phyloP scores from a whole-genome alignment of 2,797 vertebrate species.

The Sylvilagus floridanus region DNA sequence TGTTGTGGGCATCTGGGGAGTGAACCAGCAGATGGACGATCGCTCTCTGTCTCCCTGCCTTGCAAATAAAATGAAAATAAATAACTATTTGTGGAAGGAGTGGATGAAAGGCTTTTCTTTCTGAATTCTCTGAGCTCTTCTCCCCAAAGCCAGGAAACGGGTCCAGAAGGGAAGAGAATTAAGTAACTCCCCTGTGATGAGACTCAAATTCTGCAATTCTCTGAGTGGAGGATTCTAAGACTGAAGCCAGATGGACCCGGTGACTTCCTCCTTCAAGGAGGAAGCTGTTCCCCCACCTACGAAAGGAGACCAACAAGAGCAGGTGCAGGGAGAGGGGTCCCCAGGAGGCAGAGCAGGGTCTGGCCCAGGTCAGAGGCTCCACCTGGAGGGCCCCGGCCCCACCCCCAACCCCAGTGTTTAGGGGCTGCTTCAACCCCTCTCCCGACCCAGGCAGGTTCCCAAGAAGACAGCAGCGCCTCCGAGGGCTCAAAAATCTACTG shows the following conservation, averaged over 20 bases:
- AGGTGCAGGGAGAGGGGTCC: not conserved
- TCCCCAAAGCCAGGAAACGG: not conserved
- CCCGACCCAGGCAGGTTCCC: not conserved
- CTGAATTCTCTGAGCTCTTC: not conserved
- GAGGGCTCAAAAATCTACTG: not conserved
- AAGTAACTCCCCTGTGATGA: not conserved
- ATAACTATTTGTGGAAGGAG: conserved; percentile 2
- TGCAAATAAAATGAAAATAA: too few relatives aligned
- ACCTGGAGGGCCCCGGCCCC: not conserved
- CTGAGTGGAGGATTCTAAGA: not conserved
- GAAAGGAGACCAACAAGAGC: not conserved
- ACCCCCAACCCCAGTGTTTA: not conserved
- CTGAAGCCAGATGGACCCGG: not conserved
- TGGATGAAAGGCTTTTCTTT: conserved; percentile 45
- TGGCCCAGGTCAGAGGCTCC: not conserved
- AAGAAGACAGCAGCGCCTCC: not conserved
- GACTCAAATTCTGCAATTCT: not conserved
- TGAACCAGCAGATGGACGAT: too few relatives aligned
- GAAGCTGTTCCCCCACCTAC: conserved; percentile 8
- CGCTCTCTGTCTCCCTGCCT: too few relatives aligned
- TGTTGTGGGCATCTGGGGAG: too few relatives aligned
- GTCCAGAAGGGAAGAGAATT: not conserved
- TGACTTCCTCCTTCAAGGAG: not conserved
- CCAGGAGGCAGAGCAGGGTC: not conserved
- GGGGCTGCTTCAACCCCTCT: not conserved